Conservation (phyloP, 2,797 vertebrate genomes). For the Hybognathus amarus region DNA sequence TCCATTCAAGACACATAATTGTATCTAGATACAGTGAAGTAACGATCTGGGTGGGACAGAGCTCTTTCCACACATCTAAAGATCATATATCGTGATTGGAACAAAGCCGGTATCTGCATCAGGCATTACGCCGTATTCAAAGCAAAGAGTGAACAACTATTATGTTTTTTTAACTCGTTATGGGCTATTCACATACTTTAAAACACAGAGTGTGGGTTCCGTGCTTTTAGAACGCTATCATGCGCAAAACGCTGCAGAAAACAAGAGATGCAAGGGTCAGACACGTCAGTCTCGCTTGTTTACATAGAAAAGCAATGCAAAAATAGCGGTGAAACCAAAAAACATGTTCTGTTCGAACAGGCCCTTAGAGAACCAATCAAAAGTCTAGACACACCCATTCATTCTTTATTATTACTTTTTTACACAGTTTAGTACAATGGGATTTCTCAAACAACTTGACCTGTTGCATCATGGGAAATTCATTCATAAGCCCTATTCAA, state of each 20-base stretch:
- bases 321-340: neutral
- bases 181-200: neutral
- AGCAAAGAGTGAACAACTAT: neutral
- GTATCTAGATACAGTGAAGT: neutral
- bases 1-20: conserved; percentile 15
- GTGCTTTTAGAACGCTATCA: too few relatives aligned
- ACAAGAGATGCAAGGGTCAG: neutral
- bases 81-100: conserved; percentile 15
- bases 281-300: neutral
- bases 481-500: neutral
- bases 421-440: neutral
- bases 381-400: neutral
- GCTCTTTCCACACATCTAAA: conserved; percentile 7
- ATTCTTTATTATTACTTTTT: neutral
- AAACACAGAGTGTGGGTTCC: too few relatives aligned
- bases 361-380: neutral
- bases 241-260: neutral
- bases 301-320: neutral
- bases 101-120: neutral
- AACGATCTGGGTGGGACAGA: neutral
- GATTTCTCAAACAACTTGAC: neutral
- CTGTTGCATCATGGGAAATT: neutral
- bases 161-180: neutral
- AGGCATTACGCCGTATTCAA: neutral
- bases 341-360: neutral